phyloP scores from a whole-genome alignment of 2,113 vertebrate species.

The Rhinolophus sinicus region DNA sequence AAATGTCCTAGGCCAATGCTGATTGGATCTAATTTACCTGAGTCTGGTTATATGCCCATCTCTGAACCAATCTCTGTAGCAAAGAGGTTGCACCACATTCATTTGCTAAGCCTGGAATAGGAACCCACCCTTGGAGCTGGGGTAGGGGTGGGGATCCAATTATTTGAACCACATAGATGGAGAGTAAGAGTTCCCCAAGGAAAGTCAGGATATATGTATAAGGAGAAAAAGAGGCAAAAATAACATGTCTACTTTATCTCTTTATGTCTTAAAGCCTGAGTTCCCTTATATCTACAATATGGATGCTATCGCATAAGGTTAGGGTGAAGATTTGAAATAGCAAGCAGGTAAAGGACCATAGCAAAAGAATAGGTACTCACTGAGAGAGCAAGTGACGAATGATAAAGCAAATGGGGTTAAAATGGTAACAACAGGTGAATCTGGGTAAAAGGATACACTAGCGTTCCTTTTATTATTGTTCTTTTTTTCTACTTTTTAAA shows the following conservation, averaged over 20 bases:
- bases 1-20: neutral
- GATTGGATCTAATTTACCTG: neutral
- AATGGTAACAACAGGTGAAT: neutral
- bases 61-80: neutral
- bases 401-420: neutral
- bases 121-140: neutral
- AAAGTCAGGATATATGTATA: neutral
- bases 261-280: neutral
- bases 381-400: neutral
- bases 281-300: neutral
- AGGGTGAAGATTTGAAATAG: neutral
- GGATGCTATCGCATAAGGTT: neutral
- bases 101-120: neutral
- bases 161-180: neutral
- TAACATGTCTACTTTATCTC: neutral
- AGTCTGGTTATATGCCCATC: neutral
- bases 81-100: neutral
- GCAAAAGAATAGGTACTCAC: neutral
- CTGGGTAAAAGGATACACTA: neutral
- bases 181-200: neutral
- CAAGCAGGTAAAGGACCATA: neutral
- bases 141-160: neutral
- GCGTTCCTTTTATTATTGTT: neutral
- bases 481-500: neutral
- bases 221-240: neutral